Percentiles rank a stretch among this genome's conserved stretches.
These are phyloP conservation scores for Mesembrinibis cayennensis DNA, from an alignment of 2,113 vertebrate species.

Conservation along the genomic window DNA sequence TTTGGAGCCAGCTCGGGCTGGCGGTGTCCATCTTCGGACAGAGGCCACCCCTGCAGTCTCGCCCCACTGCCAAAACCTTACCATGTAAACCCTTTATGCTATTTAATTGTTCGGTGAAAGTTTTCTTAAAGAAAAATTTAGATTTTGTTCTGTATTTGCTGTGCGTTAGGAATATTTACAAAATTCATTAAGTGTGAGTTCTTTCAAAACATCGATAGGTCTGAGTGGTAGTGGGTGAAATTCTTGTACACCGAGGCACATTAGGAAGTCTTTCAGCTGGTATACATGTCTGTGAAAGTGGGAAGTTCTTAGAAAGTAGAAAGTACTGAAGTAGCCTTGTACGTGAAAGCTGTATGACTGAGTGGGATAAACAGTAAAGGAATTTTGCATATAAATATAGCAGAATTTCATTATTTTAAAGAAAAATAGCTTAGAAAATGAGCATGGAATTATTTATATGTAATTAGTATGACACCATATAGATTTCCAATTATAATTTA, in stretches of 20 bases:
- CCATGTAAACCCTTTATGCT: background rate
- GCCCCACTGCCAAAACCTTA: background rate
- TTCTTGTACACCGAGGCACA: background rate
- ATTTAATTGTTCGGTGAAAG: background rate
- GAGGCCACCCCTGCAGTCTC: background rate
- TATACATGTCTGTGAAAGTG: accelerated
- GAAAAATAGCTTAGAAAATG: background rate
- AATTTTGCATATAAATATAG: background rate
- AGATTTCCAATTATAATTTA: background rate
- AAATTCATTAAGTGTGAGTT: background rate
- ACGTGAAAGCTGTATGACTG: background rate
- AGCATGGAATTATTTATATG: background rate
- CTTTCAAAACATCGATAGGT: background rate
- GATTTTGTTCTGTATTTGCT: background rate
- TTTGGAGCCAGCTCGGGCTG: background rate
- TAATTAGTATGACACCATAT: background rate
- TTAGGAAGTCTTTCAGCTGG: background rate
- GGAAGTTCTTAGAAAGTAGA: background rate
- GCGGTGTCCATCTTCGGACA: background rate
- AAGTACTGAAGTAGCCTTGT: background rate
- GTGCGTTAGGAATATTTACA: background rate
- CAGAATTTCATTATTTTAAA: background rate
- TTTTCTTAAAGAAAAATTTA: background rate
- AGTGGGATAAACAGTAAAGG: background rate
- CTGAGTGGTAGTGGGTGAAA: background rate